phyloP scores from a whole-genome alignment of 2,888 invertebrate genomes.

The Lasioglossum villosulum region DNA sequence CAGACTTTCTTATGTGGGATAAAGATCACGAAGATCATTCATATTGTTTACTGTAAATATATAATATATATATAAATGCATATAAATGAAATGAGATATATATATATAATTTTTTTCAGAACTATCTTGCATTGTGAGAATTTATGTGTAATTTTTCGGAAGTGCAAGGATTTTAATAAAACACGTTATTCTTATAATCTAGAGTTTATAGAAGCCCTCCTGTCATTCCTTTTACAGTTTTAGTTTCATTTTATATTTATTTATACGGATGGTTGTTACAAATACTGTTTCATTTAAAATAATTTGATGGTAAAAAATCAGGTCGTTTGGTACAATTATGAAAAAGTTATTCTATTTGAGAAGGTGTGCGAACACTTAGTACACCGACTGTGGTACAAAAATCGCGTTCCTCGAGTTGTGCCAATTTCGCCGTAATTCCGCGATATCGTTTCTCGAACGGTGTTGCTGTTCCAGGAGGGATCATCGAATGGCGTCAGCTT shows the following conservation, averaged over 20 bases:
- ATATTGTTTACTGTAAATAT: constrained; percentile 69
- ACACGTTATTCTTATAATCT: constrained; percentile 75
- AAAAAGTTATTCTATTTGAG: too few relatives aligned
- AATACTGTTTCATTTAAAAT: background rate
- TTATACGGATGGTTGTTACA: background rate
- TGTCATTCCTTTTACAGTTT: background rate
- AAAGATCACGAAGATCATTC: constrained; percentile 24
- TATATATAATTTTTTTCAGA: constrained; percentile 50
- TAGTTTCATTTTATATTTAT: background rate
- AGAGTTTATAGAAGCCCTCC: constrained; percentile 6
- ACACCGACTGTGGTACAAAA: too few relatives aligned
- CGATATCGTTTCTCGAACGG: constrained; percentile 8
- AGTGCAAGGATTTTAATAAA: constrained; percentile 74
- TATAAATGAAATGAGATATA: constrained; percentile 61
- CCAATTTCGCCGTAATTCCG: background rate
- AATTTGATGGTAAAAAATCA: too few relatives aligned
- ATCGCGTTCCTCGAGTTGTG: background rate
- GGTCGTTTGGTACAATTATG: too few relatives aligned
- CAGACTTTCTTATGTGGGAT: constrained; percentile 32
- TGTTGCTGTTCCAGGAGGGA: constrained; percentile 41
- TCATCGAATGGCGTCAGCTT: constrained; percentile 76
- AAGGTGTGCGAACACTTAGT: too few relatives aligned
- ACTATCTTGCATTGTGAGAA: constrained; percentile 43
- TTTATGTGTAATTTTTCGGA: constrained; percentile 39
- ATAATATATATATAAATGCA: constrained; percentile 60